Conservation (phyloP, 1,140 invertebrate species). For the Drosophila lini region DNA sequence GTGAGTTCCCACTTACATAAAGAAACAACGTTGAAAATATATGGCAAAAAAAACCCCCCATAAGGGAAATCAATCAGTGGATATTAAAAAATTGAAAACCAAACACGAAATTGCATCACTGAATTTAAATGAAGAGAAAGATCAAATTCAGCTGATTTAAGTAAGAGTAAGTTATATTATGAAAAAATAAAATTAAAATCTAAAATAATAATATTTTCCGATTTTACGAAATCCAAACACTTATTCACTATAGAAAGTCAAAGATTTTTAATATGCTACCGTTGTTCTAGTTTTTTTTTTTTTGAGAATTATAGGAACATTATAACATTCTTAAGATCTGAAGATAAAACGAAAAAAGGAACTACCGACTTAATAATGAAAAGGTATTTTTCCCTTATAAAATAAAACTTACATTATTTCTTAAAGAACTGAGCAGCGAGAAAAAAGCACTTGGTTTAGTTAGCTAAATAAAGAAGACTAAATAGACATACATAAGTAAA, state of each 20-base stretch:
- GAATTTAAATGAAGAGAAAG: neutral
- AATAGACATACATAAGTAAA: too few species aligned
- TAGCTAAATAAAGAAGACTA: too few species aligned
- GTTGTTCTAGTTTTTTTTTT: too few species aligned
- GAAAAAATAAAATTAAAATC: neutral
- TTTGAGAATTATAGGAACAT: neutral
- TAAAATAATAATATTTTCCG: too few species aligned
- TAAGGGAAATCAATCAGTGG: slow-evolving; percentile 12
- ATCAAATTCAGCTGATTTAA: neutral
- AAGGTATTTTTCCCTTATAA: neutral
- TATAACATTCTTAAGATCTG: too few species aligned
- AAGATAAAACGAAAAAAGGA: too few species aligned
- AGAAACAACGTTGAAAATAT: slow-evolving; percentile 28
- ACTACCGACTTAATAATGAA: too few species aligned
- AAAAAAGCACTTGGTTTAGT: too few species aligned
- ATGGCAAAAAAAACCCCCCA: slow-evolving; percentile 5
- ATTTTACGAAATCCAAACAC: too few species aligned
- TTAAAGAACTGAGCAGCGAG: too few species aligned
- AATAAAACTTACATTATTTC: neutral
- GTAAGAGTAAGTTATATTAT: slow-evolving; percentile 14
- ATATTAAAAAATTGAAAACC: slow-evolving; percentile 33
- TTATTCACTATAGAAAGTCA: too few species aligned
- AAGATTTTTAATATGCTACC: too few species aligned
- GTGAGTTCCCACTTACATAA: slow-evolving; percentile 49
- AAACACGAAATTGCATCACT: slow-evolving; percentile 10